Evolutionary conservation across 2,888 invertebrate species (phyloP), one percentile per base, ranked within the genome.

Genomic region (Exephanes ischioxanthus): DNA sequence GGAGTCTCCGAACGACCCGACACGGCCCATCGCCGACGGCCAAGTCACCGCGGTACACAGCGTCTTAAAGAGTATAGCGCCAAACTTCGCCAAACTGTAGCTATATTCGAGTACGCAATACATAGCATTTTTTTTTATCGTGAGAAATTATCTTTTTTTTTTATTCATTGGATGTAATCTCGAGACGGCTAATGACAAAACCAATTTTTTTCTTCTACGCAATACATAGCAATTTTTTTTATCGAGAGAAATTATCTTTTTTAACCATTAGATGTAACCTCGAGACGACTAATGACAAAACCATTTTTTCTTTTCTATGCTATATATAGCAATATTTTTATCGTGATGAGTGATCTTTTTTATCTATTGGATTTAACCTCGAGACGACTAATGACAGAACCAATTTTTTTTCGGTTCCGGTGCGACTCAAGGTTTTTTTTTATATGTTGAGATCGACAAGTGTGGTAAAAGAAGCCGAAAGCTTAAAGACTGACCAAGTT

Each of bases 1-100:
- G 55, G 63, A 73, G 73, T 73, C 77, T 70, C 55, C 58, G 77
- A 78, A 77, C 80, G 76, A 78, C 89, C 79, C 87, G 87, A 87
- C 80, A 84, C 78, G 84, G 84, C 86, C 87, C 88, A 82, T 88
- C 85, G 89, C 90, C 89, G 88, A 82, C 86, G 87, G 88, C 85
- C 89, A 89, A 90, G 90, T 87, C 88, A 86, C 88, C 84, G 85
- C 83, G 82, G 81, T 80, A 83, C 83, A 81, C 79, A 85, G 83
- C 85, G 61, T 83, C 84, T 90, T 91, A 90, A 91, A 92, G 89
- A 89, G 89, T 86, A 48, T 53, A 41, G 26, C 30, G n/a, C 22
- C 45, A 63, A 48, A 61, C 30, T n/a, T 16, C 16, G 16, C 30
- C 48, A 48, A 68, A 48, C 66, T 58, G 85, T 71, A 41, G 14